These are phyloP conservation scores for Polypterus bichir DNA, from an alignment of 2,113 vertebrate species.

Conservation along the genomic window DNA sequence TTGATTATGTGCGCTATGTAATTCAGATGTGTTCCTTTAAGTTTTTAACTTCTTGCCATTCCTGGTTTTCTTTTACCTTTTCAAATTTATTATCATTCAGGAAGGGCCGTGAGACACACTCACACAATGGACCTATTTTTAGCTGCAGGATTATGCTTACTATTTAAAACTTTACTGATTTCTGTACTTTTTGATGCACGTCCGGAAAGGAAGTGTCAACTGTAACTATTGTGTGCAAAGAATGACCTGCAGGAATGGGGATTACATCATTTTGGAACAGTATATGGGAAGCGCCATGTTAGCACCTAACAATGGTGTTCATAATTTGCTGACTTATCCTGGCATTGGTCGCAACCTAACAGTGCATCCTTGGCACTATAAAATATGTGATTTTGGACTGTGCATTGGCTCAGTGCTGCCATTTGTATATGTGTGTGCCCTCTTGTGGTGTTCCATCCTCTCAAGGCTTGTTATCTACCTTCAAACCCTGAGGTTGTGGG, in stretches of 20 bases:
- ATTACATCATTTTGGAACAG: neutral
- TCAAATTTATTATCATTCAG: conserved; percentile 40
- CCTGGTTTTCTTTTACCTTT: neutral
- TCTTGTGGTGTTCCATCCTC: too few relatives aligned
- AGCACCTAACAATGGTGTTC: neutral
- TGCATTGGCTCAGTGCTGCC: too few relatives aligned
- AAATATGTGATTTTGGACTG: too few relatives aligned
- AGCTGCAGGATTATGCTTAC: conserved; percentile 29
- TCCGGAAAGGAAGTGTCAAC: neutral
- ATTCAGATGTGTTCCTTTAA: too few relatives aligned
- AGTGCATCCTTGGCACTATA: neutral
- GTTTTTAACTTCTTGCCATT: too few relatives aligned
- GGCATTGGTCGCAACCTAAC: neutral
- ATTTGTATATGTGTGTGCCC: too few relatives aligned
- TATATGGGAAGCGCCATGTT: neutral
- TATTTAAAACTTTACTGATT: neutral
- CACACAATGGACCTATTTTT: conserved; percentile 40
- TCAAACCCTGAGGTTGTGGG: too few relatives aligned
- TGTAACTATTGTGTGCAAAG: conserved; percentile 1
- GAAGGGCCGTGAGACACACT: conserved; percentile 32
- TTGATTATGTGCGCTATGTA: too few relatives aligned
- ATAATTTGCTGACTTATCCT: neutral
- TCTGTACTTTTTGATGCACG: conserved; percentile 17
- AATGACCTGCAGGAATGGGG: neutral
- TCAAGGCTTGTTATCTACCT: too few relatives aligned